Conservation (phyloP, 2,113 vertebrate genomes). For the Nyctibius bracteatus region DNA sequence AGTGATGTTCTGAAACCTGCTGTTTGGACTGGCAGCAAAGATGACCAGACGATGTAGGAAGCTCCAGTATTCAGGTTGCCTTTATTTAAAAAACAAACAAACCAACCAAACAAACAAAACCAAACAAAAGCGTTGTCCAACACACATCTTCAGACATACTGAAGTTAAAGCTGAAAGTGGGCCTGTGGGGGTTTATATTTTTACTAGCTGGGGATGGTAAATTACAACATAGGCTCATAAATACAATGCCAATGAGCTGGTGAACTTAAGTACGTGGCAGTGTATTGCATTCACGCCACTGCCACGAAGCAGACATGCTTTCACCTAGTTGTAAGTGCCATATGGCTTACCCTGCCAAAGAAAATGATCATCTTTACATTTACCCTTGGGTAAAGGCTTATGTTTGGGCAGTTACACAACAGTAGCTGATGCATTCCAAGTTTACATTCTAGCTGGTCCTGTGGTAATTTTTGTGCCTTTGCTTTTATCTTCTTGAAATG, state of each 20-base stretch:
- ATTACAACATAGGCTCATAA: neutral
- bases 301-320: neutral
- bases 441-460: neutral
- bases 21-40: neutral
- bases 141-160: neutral
- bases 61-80: neutral
- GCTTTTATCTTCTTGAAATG: neutral
- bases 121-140: neutral
- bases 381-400: neutral
- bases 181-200: neutral
- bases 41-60: neutral
- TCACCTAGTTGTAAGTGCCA: neutral
- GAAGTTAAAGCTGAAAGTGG: neutral
- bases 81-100: neutral
- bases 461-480: neutral
- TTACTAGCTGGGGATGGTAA: neutral
- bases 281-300: neutral
- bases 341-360: neutral
- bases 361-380: neutral
- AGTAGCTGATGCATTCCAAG: neutral
- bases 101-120: neutral
- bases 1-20: neutral
- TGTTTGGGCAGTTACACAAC: neutral
- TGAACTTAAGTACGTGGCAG: neutral
- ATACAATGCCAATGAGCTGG: neutral